Evolutionary conservation across 1,140 invertebrate genomes (phyloP).

Genomic region (Panulirus ornatus): DNA sequence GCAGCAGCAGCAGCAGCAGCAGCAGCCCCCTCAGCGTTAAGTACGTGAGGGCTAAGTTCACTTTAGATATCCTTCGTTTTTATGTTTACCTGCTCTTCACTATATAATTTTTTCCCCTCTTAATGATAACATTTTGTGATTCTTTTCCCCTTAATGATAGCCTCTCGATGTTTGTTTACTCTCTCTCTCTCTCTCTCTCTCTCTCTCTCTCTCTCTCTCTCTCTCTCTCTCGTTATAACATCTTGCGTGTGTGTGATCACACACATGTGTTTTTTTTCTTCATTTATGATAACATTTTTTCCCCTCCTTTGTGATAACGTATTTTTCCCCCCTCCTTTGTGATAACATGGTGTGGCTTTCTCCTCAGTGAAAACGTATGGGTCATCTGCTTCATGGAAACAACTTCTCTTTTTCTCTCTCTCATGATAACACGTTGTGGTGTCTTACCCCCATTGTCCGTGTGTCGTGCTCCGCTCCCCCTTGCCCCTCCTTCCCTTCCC

Average conservation of each 20-base stretch:
- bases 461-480: too few relatives aligned
- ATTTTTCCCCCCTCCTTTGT: too few relatives aligned
- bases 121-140: neutral
- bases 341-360: neutral
- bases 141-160: too few relatives aligned
- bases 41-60: too few relatives aligned
- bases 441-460: neutral
- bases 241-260: neutral
- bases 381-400: neutral
- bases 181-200: too few relatives aligned
- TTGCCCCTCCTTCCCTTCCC: neutral
- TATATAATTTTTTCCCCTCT: too few relatives aligned
- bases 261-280: neutral
- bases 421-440: too few relatives aligned
- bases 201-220: neutral
- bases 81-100: too few relatives aligned
- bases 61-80: too few relatives aligned
- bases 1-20: neutral
- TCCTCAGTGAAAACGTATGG: neutral
- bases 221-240: too few relatives aligned
- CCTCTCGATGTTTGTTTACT: neutral
- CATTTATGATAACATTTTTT: neutral
- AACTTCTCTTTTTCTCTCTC: neutral
- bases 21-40: too few relatives aligned
- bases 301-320: neutral